Base-by-base conservation (phyloP, 1,140 invertebrate genomes). In the Drosophila sechellia region DNA sequence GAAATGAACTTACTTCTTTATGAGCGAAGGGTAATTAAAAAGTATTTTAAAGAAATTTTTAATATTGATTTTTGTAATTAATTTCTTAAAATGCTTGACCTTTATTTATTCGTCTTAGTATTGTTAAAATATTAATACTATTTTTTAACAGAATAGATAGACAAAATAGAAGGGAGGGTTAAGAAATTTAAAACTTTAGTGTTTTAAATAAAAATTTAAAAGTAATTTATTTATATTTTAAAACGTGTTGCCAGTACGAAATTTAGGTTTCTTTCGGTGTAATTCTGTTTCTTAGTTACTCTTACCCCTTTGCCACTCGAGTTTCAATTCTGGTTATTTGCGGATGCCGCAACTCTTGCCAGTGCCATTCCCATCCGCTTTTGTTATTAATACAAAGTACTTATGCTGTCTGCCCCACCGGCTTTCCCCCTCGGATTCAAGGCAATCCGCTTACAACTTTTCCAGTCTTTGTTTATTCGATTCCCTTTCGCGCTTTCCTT, bases 371-470 rank as follows among this genome's bases (percentile, higher is more conserved):
- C 50, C 48, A 25, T 20, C 43, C 35, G 66, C 27, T 31, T 55
- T 50, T 57, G 66, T 70, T 70, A 70, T 70, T 70, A 70, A 70
- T 70, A 70, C 66, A 70, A 70, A 70, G 66, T 70, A 70, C 64
- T 70, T 70, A 70, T 69, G 61, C 35, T 34, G 40, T 6, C 52
- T 25, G 5, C 49, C n/a, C 34, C 40, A n/a, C 34, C 48, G 13
- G 13, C 64, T 20, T 37, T 11, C 25, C 34, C 35, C 27, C 56
- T n/a, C 15, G 45, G 34, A 43, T 65, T n/a, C 60, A 31, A 49
- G 43, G 53, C 71, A 76, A 76, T 76, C 71, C 60, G 61, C 73
- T 76, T 76, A 76, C 48, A 75, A 75, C 63, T 69, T 77, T 76
- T 77, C 52, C 63, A 43, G 34, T 45, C 45, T 56, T 73, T 77